Evolutionary conservation across 2,797 vertebrate genomes (phyloP), one percentile per base, ranked within the genome.

Genomic region (Spea hammondii): DNA sequence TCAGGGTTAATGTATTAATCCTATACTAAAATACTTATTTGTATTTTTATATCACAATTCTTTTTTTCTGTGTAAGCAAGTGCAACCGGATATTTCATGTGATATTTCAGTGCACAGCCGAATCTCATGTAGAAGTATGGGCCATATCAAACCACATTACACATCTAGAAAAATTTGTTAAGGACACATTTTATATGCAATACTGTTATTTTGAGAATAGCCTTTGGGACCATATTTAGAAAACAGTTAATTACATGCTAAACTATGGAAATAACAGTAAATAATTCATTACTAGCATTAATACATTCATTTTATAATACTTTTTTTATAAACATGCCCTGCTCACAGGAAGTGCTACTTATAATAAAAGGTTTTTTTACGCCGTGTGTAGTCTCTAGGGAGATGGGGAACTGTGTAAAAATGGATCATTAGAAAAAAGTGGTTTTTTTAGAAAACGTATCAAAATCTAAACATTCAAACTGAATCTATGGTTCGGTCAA

Each of bases 241-340:
- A 62, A 79, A 32, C 44, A 64, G 65, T 60, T 79, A 79, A 79
- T 79, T 79, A 74, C 64, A 79, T 74, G 48, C 54, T 79, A 74
- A 79, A 79, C 74, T 79, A 79, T 79, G 48, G 55, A 79, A 64
- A 66, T 48, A 69, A 66, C 13, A 47, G 47, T 79, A 69, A 79
- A 79, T 74, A 74, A 74, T 79, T 79, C 55, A 79, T 79, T 79
- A 69, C 65, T 79, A 62, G 17, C 67, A 53, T 53, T 49, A 70
- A 55, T 53, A 70, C 67, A 10, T 64, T 69, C 65, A 53, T 57
- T 74, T 69, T 69, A 74, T 73, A 68, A 74, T 14, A 48, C n/a
- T 59, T 79, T 73, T 32, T 32, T 32, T 32, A 32, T 32, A 32
- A 68, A 60, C 17, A 59, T 67, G n/a, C 47, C 71, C 13, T 53